These are phyloP conservation scores for Raja brachyura DNA, from an alignment of 2,113 vertebrate species.

Conservation along the genomic window DNA sequence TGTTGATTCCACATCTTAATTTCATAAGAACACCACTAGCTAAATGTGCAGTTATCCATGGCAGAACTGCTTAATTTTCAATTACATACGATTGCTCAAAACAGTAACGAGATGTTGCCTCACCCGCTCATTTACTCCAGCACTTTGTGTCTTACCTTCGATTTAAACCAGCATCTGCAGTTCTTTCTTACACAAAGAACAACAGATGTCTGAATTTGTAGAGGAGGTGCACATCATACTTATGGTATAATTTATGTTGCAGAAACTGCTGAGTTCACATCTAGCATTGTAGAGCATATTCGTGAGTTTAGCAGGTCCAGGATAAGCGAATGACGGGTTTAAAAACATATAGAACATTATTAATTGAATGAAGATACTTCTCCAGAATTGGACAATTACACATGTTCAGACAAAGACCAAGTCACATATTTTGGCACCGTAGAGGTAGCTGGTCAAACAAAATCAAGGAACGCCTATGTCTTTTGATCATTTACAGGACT, in stretches of 20 bases:
- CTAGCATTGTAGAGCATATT: background rate
- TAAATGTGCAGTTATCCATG: background rate
- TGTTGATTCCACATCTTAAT: background rate
- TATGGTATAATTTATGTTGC: background rate
- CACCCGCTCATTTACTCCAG: no score
- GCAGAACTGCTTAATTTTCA: background rate
- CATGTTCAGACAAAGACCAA: background rate
- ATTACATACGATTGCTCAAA: background rate
- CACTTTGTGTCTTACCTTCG: no score
- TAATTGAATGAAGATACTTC: background rate
- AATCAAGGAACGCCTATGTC: background rate
- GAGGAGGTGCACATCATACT: background rate
- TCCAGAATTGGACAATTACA: background rate
- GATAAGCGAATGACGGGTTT: background rate
- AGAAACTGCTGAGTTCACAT: background rate
- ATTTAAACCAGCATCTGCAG: no score
- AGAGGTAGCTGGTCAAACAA: background rate
- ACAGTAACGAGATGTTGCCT: background rate
- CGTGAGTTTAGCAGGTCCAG: background rate
- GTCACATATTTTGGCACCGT: background rate
- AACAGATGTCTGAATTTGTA: background rate
- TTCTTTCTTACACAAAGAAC: background rate
- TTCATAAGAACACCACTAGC: background rate
- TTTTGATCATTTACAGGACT: background rate
- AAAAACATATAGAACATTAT: background rate